A percentile compares a stretch with the other conserved stretches of the same genome.
Conservation (phyloP, 2,888 invertebrate species). For the Petrophora chlorosata region DNA sequence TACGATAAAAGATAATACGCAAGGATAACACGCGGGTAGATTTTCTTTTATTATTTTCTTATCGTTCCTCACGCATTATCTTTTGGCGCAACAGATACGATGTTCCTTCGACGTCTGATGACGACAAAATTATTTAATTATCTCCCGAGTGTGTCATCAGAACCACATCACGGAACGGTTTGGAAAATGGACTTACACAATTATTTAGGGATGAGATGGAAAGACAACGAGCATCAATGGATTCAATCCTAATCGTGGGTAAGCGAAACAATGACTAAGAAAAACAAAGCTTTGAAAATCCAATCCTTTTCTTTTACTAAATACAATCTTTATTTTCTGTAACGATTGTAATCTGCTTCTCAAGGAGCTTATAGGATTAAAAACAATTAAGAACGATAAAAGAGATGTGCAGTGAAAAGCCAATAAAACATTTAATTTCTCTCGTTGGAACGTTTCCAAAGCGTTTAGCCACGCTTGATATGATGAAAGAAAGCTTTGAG, state of each 20-base stretch:
- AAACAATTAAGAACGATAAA: constrained; percentile 7
- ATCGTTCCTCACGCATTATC: constrained; percentile 13
- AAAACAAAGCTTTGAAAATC: too few relatives aligned
- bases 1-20: constrained; percentile 13
- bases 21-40: background rate
- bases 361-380: background rate
- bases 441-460: constrained; percentile 19
- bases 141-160: background rate
- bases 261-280: too few relatives aligned
- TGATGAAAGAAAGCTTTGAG: constrained; percentile 14
- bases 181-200: constrained; percentile 9
- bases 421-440: constrained; percentile 22
- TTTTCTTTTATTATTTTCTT: constrained; percentile 5
- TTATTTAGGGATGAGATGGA: constrained; percentile 2
- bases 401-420: background rate
- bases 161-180: background rate
- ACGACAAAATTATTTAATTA: constrained; percentile 17
- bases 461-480: constrained; percentile 10
- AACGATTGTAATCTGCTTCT: too few relatives aligned
- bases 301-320: too few relatives aligned
- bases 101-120: constrained; percentile 13
- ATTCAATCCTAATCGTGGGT: too few relatives aligned
- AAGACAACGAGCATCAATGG: too few relatives aligned
- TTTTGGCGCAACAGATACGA: constrained; percentile 10
- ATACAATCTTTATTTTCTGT: too few relatives aligned